phyloP scores from a whole-genome alignment of 2,888 invertebrate species.

The Temnothorax ravouxi region DNA sequence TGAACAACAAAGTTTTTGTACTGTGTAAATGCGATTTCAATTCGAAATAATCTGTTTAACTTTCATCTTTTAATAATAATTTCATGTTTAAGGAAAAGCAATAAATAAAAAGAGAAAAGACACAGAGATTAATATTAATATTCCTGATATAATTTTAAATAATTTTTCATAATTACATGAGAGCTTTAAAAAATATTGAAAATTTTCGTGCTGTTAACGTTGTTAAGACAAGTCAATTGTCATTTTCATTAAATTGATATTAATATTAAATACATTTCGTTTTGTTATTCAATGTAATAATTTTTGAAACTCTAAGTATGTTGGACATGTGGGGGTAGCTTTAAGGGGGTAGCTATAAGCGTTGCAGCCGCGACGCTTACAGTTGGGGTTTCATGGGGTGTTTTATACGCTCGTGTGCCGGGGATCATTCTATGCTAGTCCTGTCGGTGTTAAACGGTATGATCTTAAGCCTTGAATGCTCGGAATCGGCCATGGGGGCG shows the following conservation, averaged over 20 bases:
- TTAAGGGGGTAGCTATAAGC: constrained; percentile 43
- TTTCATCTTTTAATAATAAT: not conserved
- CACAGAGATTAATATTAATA: not conserved
- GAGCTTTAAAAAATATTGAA: not conserved
- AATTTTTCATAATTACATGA: constrained; percentile 14
- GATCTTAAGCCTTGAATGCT: constrained; percentile 80
- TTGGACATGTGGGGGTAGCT: constrained; percentile 31
- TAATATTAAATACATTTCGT: not conserved
- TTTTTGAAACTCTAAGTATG: not conserved
- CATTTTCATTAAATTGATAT: constrained; percentile 10
- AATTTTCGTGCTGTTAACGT: not conserved
- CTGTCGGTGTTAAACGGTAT: constrained; percentile 79
- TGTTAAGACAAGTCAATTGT: not conserved
- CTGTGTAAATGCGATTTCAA: not conserved
- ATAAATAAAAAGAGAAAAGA: not conserved
- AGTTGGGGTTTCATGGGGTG: constrained; percentile 81
- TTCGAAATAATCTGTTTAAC: not conserved
- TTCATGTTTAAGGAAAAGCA: not conserved
- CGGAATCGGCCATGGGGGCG: constrained; percentile 62
- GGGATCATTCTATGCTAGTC: constrained; percentile 73
- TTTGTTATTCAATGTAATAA: not conserved
- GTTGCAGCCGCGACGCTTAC: constrained; percentile 77
- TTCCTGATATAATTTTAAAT: not conserved
- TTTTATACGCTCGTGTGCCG: constrained; percentile 77
- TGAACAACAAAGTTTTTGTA: not conserved